These are phyloP conservation scores for Drosophila colorata DNA, from an alignment of 2,888 invertebrate genomes.

Conservation along the genomic window DNA sequence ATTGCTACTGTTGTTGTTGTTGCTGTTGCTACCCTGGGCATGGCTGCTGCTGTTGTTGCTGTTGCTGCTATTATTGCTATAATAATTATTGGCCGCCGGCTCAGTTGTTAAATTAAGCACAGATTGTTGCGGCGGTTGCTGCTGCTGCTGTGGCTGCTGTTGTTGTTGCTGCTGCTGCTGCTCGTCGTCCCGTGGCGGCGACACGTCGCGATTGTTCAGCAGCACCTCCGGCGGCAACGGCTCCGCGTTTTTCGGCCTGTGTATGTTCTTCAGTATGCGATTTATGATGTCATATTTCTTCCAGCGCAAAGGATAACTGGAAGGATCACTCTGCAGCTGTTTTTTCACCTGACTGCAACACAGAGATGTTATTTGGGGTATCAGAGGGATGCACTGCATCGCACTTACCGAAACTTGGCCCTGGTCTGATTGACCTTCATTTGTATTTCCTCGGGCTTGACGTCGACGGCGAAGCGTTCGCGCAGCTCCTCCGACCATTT, in stretches of 20 bases:
- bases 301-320: conserved; percentile 69
- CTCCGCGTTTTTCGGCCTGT: conserved; percentile 81
- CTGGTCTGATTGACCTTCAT: conserved; percentile 83
- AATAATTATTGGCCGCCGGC: conserved; percentile 36
- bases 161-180: conserved; percentile 28
- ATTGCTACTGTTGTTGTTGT: conserved; percentile 29
- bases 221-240: conserved; percentile 77
- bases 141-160: conserved; percentile 20
- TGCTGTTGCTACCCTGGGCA: conserved; percentile 7
- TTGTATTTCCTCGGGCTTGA: conserved; percentile 81
- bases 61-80: conserved; percentile 47
- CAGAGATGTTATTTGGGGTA: not conserved
- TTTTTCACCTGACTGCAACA: conserved; percentile 52
- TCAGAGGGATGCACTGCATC: no score
- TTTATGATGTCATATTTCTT: conserved; percentile 80
- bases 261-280: conserved; percentile 78
- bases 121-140: conserved; percentile 28
- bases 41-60: conserved; percentile 43
- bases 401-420: conserved; percentile 78
- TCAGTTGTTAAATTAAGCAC: conserved; percentile 46
- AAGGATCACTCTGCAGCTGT: conserved; percentile 59
- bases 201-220: conserved; percentile 80
- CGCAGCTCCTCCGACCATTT: conserved; percentile 79
- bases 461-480: conserved; percentile 75
- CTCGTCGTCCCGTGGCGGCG: conserved; percentile 70